Evolutionary conservation across 2,797 vertebrate genomes (phyloP).

Genomic region (Anableps anableps): DNA sequence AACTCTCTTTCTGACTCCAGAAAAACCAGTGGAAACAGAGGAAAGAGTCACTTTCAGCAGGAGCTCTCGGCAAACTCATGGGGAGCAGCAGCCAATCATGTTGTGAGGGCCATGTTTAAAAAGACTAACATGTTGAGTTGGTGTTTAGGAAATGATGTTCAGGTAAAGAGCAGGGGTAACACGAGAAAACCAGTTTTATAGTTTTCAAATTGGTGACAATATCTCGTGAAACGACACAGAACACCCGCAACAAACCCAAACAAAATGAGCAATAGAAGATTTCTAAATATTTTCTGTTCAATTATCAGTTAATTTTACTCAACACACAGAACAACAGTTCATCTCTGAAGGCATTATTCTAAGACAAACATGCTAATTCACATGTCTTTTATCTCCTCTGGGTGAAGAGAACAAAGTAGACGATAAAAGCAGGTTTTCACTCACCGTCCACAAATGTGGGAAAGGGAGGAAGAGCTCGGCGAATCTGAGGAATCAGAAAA

Average conservation of each 20-base stretch:
- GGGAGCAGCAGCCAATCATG: no score
- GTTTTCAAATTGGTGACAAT: not conserved
- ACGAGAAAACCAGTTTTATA: not conserved
- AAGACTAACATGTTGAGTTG: no score
- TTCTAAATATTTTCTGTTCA: not conserved
- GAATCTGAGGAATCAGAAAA: constrained; percentile 85
- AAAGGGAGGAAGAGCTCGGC: constrained; percentile 92
- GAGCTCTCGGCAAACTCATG: no score
- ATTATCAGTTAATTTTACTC: not conserved
- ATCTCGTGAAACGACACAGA: not conserved
- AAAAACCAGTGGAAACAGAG: not conserved
- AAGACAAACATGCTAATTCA: not conserved
- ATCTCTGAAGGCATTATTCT: not conserved
- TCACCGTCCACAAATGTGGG: constrained; percentile 97
- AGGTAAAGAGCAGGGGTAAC: not conserved
- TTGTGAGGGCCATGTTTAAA: no score
- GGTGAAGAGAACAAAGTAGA: not conserved
- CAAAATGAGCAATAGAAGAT: not conserved
- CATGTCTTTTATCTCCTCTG: not conserved
- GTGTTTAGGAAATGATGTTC: no score
- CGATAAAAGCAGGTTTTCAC: constrained; percentile 40
- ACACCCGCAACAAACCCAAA: not conserved
- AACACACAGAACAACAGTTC: not conserved
- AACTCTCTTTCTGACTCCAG: not conserved
- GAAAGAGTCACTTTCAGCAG: not conserved